These are phyloP conservation scores for Clamator glandarius DNA, from an alignment of 2,797 vertebrate genomes.

Conservation along the genomic window DNA sequence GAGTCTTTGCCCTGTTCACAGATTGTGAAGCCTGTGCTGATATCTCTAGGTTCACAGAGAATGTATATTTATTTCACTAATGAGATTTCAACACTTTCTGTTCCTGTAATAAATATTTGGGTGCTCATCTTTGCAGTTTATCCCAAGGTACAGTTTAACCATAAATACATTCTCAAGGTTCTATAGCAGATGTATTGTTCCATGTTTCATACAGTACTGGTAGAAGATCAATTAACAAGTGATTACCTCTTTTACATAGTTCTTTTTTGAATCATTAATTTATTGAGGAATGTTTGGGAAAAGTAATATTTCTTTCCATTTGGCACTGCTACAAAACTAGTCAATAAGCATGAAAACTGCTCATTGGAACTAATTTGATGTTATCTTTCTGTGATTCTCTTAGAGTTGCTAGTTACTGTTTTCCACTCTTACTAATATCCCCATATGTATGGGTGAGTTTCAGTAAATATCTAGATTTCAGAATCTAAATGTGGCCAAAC, in stretches of 20 bases:
- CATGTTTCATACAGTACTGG: slow-evolving; percentile 17
- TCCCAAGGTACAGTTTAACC: neutral
- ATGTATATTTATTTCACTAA: slow-evolving; percentile 65
- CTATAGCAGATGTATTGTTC: neutral
- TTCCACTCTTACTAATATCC: neutral
- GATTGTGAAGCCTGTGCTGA: slow-evolving; percentile 19
- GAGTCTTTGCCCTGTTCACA: slow-evolving; percentile 25
- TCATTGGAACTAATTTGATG: slow-evolving; percentile 46
- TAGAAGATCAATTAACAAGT: slow-evolving; percentile 70
- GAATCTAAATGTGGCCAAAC: neutral
- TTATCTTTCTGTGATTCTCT: slow-evolving; percentile 14
- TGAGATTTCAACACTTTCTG: slow-evolving; percentile 55
- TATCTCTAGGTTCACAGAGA: slow-evolving; percentile 29
- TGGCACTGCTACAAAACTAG: slow-evolving; percentile 54
- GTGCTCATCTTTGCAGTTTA: slow-evolving; percentile 41
- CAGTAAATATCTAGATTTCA: neutral
- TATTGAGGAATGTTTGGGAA: slow-evolving; percentile 64
- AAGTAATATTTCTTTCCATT: slow-evolving; percentile 47
- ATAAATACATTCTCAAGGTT: slow-evolving; percentile 34
- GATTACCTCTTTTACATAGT: slow-evolving; percentile 64
- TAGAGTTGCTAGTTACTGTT: neutral
- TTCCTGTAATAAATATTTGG: slow-evolving; percentile 56
- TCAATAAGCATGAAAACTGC: slow-evolving; percentile 64
- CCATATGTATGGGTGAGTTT: neutral
- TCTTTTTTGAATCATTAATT: slow-evolving; percentile 62